Evolutionary conservation across 1,140 invertebrate species (phyloP).

Genomic region (Eupristina koningsbergeri): DNA sequence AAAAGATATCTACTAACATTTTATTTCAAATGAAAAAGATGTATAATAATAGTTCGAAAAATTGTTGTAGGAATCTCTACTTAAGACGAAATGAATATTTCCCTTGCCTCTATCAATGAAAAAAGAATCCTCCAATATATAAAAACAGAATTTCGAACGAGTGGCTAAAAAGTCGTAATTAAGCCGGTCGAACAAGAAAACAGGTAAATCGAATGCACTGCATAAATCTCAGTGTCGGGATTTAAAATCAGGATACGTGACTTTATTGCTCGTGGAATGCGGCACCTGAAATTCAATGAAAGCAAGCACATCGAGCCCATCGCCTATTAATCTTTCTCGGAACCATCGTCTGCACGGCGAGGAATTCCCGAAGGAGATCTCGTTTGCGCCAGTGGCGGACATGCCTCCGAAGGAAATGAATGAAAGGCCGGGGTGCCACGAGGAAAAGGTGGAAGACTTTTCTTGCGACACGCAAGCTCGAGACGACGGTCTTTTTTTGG

Average conservation of each 20-base stretch:
- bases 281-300: background rate
- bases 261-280: conserved; percentile 9
- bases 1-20: background rate
- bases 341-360: background rate
- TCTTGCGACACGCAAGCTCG: background rate
- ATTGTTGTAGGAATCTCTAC: background rate
- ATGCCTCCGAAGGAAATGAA: background rate
- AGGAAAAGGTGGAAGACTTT: background rate
- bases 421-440: background rate
- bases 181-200: no score
- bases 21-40: background rate
- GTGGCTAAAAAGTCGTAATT: no score
- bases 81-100: no score
- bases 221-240: background rate
- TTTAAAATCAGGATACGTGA: background rate
- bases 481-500: background rate
- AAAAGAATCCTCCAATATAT: no score
- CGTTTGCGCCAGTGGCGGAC: background rate
- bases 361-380: conserved; percentile 1
- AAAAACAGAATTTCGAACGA: no score
- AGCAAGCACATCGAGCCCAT: background rate
- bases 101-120: no score
- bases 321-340: conserved; percentile 38
- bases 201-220: no score
- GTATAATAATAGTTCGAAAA: background rate